Conservation (phyloP, 1,140 invertebrate genomes). For the Ceratosolen fusciceps region DNA sequence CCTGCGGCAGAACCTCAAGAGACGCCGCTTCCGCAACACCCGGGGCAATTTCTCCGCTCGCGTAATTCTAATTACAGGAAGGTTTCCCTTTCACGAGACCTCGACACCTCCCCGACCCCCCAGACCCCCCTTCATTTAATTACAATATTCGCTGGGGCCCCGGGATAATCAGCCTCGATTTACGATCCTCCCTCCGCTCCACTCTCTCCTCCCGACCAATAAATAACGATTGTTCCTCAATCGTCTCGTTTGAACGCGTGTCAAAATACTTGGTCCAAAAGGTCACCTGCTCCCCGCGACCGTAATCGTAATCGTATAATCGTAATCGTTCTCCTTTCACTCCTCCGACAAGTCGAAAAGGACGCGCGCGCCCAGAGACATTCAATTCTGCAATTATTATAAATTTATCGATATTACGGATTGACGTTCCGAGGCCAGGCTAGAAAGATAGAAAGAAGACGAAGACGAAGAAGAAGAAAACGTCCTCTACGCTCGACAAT, state of each 20-base stretch:
- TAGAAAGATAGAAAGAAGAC: too few species aligned
- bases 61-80: background rate
- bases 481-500: too few species aligned
- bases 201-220: background rate
- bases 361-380: background rate
- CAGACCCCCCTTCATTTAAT: background rate
- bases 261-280: background rate
- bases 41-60: background rate
- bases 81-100: background rate
- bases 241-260: background rate
- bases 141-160: too few species aligned
- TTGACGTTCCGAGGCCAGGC: too few species aligned
- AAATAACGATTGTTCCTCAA: background rate
- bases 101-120: background rate
- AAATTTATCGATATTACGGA: too few species aligned
- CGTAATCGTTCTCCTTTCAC: conserved; percentile 37
- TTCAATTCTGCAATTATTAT: background rate
- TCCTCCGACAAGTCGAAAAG: background rate
- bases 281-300: background rate
- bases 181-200: background rate
- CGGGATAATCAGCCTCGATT: too few species aligned
- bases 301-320: background rate
- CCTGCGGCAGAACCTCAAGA: background rate
- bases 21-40: background rate
- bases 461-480: too few species aligned